Evolutionary conservation across 2,113 vertebrate genomes (phyloP).

Genomic region (Corythoichthys haematopterus): DNA sequence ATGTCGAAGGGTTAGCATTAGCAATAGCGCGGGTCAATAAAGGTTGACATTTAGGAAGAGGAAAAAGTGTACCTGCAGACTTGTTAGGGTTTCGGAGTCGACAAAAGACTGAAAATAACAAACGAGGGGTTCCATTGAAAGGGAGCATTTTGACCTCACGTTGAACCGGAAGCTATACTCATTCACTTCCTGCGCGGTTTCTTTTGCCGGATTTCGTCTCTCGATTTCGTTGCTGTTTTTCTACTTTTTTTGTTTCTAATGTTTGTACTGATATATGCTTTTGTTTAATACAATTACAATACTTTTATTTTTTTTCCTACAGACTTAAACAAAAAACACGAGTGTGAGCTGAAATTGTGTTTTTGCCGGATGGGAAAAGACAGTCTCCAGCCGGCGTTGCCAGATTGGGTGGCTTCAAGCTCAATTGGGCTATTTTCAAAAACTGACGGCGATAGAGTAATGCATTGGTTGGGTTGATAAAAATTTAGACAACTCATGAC

Average conservation of each 20-base stretch:
- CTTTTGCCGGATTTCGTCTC: too few relatives aligned
- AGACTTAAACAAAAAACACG: too few relatives aligned
- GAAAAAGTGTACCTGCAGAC: background rate
- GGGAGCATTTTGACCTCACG: constrained; percentile 50
- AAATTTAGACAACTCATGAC: too few relatives aligned
- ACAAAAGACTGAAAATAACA: constrained; percentile 14
- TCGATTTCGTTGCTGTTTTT: background rate
- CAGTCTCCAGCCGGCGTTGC: too few relatives aligned
- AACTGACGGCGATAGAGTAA: too few relatives aligned
- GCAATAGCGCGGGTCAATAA: background rate
- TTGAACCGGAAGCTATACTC: constrained; percentile 21
- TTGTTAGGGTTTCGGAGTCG: constrained; percentile 21
- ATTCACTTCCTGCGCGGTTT: background rate
- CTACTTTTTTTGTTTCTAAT: background rate
- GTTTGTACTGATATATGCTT: background rate
- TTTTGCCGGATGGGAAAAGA: too few relatives aligned
- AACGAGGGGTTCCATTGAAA: constrained; percentile 19
- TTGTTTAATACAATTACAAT: too few relatives aligned
- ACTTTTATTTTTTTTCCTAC: too few relatives aligned
- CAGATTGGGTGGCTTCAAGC: too few relatives aligned
- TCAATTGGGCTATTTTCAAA: too few relatives aligned
- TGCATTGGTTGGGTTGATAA: too few relatives aligned
- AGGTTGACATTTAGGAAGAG: background rate
- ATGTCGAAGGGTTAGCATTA: background rate
- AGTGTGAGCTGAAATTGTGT: too few relatives aligned